Base-by-base conservation (phyloP, 1,140 invertebrate genomes). In the Leguminivora glycinivorella region DNA sequence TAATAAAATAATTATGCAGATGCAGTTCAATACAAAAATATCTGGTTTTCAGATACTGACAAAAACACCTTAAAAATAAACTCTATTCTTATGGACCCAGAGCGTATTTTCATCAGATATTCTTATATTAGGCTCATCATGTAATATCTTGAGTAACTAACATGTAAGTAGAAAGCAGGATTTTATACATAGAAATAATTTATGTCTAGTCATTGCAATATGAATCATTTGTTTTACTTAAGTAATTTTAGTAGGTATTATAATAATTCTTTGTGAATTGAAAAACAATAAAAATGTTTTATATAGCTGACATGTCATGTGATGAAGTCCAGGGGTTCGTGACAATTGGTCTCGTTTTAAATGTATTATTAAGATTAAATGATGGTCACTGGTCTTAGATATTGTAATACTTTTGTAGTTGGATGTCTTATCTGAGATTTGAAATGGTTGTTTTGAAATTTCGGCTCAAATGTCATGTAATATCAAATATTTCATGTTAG, bases 401-500 rank as follows among this genome's bases (percentile, higher is more conserved):
- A 26, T 60, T 60, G 58, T 34, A 63, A 63, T 63, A 63, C 58
- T 63, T 63, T 63, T 63, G 58, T 63, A 34, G 58, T 63, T 63
- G 58, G 26, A 63, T 29, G 26, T 63, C 26, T 63, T 31, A 31
- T 14, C 14, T 31, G 58, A 63, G 29, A 63, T 31, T 52, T 72
- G 58, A 69, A 71, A 75, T 76, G 72, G 81, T 84, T 87, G 81
- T 85, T 76, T 82, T 71, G 69, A 69, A 75, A 80, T 76, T 75
- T 67, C 75, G 72, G 83, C 83, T 87, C 83, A 85, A 87, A 69
- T 80, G 72, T 80, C 70, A 74, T 82, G 71, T 80, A 78, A 34
- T 29, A 70, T 43, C n/a, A 43, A 67, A 77, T 84, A 76, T 83
- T 72, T 80, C 74, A 79, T 83, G 70, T 82, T 88, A 86, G 82